phyloP scores from a whole-genome alignment of 2,888 invertebrate species.

The Steinernema carpocapsae region DNA sequence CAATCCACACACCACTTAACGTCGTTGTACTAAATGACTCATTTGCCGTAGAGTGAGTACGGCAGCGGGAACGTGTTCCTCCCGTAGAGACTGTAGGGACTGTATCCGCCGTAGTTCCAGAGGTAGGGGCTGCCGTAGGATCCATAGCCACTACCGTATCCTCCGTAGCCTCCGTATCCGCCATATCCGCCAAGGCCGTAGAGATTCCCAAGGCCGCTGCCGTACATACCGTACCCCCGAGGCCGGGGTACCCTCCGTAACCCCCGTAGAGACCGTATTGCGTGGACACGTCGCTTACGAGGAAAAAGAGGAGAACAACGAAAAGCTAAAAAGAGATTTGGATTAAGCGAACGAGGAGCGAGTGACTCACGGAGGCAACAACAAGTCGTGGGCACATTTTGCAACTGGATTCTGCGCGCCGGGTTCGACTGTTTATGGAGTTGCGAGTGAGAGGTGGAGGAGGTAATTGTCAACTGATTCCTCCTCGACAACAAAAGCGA shows the following conservation, averaged over 20 bases:
- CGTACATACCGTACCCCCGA: conserved; percentile 18
- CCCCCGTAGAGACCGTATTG: conserved; percentile 10
- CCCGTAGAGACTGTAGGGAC: background rate
- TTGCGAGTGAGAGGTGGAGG: background rate
- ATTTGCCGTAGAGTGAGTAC: background rate
- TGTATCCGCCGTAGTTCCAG: conserved; percentile 18
- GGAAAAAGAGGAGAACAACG: background rate
- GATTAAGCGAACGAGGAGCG: background rate
- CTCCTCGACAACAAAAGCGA: conserved; percentile 20
- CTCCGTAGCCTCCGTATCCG: background rate
- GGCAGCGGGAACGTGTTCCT: conserved; percentile 23
- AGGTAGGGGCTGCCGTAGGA: background rate
- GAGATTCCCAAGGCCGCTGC: background rate
- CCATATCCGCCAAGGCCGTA: background rate
- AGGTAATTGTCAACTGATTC: conserved; percentile 32
- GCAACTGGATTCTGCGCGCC: conserved; percentile 17
- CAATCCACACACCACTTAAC: too few species aligned
- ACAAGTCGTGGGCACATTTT: conserved; percentile 9
- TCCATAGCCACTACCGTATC: background rate
- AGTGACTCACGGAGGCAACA: conserved; percentile 23
- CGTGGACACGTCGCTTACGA: background rate
- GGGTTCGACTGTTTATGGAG: conserved; percentile 25
- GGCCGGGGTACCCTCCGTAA: conserved; percentile 9
- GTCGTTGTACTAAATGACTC: background rate
- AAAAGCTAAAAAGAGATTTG: conserved; percentile 8